Base-by-base conservation (phyloP, 2,113 vertebrate genomes). In the Eubucco bourcierii region DNA sequence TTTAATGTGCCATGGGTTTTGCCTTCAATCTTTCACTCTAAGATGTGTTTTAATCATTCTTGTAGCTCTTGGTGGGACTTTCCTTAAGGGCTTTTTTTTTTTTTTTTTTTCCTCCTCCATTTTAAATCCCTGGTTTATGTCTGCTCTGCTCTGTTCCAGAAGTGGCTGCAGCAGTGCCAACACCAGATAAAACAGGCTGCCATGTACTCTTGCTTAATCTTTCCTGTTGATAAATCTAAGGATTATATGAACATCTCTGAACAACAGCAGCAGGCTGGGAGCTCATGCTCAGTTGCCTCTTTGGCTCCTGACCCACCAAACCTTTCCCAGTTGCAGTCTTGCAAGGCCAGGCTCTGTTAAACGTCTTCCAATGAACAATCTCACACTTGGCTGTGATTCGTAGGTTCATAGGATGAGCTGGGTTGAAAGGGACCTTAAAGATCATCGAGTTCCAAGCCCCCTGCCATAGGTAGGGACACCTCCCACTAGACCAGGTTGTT, bases 161-260 rank as follows among this genome's bases (percentile, higher is more conserved):
- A 93, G 60, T 88, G 39, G 74, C 4, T 94, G 92, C 86, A 92
- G 34, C 55, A 27, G 29, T 88, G 95, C 92, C 94, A 96, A 92
- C 85, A 50, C 5, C 87, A 95, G 78, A 91, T 71, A 79, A 80
- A 95, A 76, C 41, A 79, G 86, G 60, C 65, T 94, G 52, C 46
- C 50, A 34, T 91, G 75, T 80, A 79, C 93, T 92, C 84, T 46
- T 92, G 91, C 75, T 82, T 96, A 95, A 95, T 94, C 91, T 95
- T 70, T 92, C 84, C 90, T 92, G 88, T 65, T 76, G 74, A 86
- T 94, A 96, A 95, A 95, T 90, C 88, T 94, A 84, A 90, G 90
- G 94, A 92, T 95, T 96, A 93, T 81, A 92, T 75, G 61, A 84
- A 88, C 86, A 70, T 87, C 56, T 66, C 86, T 81, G 70, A 81